A percentile compares a stretch with the other conserved stretches of the same genome.
Evolutionary conservation across 2,888 invertebrate genomes (phyloP).

Genomic region (Tillus elongatus): DNA sequence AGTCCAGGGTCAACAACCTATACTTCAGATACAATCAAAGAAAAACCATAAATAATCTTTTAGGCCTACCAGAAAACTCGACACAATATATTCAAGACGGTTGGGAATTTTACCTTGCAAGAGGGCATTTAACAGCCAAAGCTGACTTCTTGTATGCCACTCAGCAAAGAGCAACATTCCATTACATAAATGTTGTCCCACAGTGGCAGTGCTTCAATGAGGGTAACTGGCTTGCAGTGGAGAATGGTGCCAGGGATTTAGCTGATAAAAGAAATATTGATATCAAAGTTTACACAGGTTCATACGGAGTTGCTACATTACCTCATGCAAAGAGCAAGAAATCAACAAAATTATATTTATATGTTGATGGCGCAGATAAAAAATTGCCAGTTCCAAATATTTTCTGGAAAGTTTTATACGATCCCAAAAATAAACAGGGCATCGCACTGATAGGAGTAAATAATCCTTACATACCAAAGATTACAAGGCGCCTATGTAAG

Average conservation of each 20-base stretch:
- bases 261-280: slow-evolving; percentile 28
- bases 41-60: slow-evolving; percentile 28
- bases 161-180: slow-evolving; percentile 50
- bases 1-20: slow-evolving; percentile 25
- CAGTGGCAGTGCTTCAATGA: slow-evolving; percentile 55
- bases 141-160: slow-evolving; percentile 50
- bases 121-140: slow-evolving; percentile 54
- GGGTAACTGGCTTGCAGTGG: slow-evolving; percentile 47
- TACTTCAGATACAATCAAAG: slow-evolving; percentile 32
- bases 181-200: slow-evolving; percentile 53
- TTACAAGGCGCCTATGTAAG: slow-evolving; percentile 5
- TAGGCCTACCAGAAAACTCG: slow-evolving; percentile 22
- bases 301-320: slow-evolving; percentile 50
- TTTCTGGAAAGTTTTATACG: slow-evolving; percentile 14
- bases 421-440: slow-evolving; percentile 3
- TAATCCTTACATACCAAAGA: slow-evolving; percentile 9
- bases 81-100: slow-evolving; percentile 40
- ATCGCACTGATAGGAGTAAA: slow-evolving; percentile 12
- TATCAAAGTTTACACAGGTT: slow-evolving; percentile 50
- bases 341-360: slow-evolving; percentile 30
- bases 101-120: slow-evolving; percentile 40
- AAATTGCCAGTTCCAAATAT: slow-evolving; percentile 12
- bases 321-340: slow-evolving; percentile 40
- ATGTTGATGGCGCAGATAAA: slow-evolving; percentile 19
- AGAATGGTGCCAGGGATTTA: slow-evolving; percentile 40